Evolutionary conservation across 2,113 vertebrate species (phyloP).

Genomic region (Pterocles burchelli): DNA sequence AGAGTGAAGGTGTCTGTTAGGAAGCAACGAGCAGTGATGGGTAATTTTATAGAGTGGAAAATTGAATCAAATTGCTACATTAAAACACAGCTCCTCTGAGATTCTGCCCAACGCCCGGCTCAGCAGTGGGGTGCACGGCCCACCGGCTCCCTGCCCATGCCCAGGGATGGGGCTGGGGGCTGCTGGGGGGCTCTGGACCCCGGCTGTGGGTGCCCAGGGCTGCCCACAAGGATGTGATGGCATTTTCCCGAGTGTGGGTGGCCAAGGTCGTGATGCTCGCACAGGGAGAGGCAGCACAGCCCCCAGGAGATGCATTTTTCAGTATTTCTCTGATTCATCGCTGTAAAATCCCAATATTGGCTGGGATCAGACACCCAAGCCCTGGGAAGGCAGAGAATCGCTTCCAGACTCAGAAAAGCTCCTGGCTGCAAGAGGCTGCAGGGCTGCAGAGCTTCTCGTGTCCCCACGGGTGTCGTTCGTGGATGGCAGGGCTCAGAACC

Average conservation of each 20-base stretch:
- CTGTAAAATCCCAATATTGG: background rate
- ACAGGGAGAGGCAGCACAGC: background rate
- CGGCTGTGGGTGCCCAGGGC: rapidly evolving
- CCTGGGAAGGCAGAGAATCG: background rate
- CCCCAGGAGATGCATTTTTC: background rate
- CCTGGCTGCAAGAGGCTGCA: background rate
- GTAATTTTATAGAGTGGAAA: conserved; percentile 98
- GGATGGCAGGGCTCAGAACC: background rate
- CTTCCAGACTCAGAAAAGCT: background rate
- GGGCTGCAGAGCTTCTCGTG: rapidly evolving
- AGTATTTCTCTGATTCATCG: background rate
- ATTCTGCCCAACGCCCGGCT: conserved; percentile 66
- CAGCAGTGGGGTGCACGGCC: conserved; percentile 45
- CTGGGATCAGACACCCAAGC: background rate
- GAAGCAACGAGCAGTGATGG: conserved; percentile 88
- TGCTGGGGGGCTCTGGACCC: background rate
- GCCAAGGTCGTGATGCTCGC: background rate
- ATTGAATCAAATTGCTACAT: conserved; percentile 97
- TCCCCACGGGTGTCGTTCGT: rapidly evolving
- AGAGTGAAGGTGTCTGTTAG: conserved; percentile 91
- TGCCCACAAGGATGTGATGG: background rate
- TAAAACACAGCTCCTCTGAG: conserved; percentile 86
- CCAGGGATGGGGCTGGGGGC: background rate
- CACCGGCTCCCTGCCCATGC: background rate
- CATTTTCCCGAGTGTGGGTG: rapidly evolving